Evolutionary conservation across 2,113 vertebrate genomes (phyloP), one percentile per base, ranked within the genome.

Genomic region (Nestor notabilis): DNA sequence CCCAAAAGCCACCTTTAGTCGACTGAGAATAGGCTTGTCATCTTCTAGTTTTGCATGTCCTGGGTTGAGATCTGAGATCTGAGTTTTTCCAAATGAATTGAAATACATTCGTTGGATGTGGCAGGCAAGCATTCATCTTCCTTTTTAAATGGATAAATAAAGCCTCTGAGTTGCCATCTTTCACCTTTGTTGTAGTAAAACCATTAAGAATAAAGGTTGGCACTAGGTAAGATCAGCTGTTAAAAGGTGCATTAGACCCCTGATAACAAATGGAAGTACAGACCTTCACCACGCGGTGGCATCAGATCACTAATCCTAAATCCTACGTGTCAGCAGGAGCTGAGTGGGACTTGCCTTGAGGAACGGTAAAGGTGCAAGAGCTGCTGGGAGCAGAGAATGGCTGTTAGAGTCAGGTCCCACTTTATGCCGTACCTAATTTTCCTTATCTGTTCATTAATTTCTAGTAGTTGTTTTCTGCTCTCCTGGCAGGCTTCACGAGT

Each of bases 251-350:
- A 1, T 60, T 64, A 15, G 43, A 39, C 11, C 16, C 10, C 47
- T 41, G 31, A 15, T 52, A 47, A 78, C 27, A 24, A 29, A 27
- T 43, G 64, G 2, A 76, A 39, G 60, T 95, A 20, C 56, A 35
- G 43, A 56, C 4, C 11, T 79, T 93, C 15, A 64, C 97, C 98
- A 94, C 96, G 60, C 25, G 96, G 89, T 96, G 97, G 96, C 95
- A 83, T 91, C 94, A 94, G 46, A 52, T 41, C 58, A 23, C 65
- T 29, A 9, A 65, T 27, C 65, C 69, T 53, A 19, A 69, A 58
- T 61, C 52, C 41, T 5, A 0, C 2, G 0, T n/a, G 31, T 15
- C 55, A 10, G 28, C 17, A 2, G 8, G 68, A 20, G 47, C 41
- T 7, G 29, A 27, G 28, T 5, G 56, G 11, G 31, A 10, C 29